phyloP scores from a whole-genome alignment of 2,797 vertebrate genomes.

The Silurus aristotelis region DNA sequence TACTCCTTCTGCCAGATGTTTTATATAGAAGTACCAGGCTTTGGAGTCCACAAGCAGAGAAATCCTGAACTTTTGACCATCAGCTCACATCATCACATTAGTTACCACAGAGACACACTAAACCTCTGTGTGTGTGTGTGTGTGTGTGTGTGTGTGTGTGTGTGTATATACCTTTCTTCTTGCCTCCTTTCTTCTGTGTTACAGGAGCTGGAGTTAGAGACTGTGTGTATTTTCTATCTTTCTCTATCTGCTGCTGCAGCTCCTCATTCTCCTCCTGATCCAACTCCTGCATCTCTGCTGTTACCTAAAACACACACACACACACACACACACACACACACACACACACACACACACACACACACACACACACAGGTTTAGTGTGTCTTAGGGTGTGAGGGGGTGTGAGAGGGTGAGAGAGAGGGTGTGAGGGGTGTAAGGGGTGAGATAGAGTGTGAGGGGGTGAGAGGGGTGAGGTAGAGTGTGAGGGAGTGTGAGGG shows the following conservation, averaged over 20 bases:
- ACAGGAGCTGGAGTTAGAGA: constrained; percentile 46
- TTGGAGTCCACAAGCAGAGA: too few relatives aligned
- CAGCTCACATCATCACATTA: too few relatives aligned
- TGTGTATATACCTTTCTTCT: constrained; percentile 74
- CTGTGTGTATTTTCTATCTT: constrained; percentile 61
- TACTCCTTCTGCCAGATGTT: not conserved
- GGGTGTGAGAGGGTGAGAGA: too few relatives aligned
- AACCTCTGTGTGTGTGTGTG: not conserved
- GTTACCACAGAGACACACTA: too few relatives aligned
- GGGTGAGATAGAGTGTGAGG: too few relatives aligned
- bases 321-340: constrained; percentile 34
- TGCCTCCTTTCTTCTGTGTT: constrained; percentile 63
- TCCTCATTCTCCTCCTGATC: constrained; percentile 71
- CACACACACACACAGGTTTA: too few relatives aligned
- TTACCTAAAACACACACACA: constrained; percentile 51
- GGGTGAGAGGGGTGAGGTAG: too few relatives aligned
- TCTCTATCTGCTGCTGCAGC: constrained; percentile 55
- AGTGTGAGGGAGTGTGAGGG: too few relatives aligned
- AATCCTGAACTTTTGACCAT: too few relatives aligned
- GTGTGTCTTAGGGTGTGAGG: too few relatives aligned
- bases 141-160: not conserved
- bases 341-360: constrained; percentile 15
- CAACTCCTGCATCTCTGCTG: constrained; percentile 66
- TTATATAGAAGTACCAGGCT: too few relatives aligned
- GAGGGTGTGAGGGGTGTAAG: too few relatives aligned